These are phyloP conservation scores for Euspilapteryx auroguttella DNA, from an alignment of 2,888 invertebrate species.

Conservation along the genomic window DNA sequence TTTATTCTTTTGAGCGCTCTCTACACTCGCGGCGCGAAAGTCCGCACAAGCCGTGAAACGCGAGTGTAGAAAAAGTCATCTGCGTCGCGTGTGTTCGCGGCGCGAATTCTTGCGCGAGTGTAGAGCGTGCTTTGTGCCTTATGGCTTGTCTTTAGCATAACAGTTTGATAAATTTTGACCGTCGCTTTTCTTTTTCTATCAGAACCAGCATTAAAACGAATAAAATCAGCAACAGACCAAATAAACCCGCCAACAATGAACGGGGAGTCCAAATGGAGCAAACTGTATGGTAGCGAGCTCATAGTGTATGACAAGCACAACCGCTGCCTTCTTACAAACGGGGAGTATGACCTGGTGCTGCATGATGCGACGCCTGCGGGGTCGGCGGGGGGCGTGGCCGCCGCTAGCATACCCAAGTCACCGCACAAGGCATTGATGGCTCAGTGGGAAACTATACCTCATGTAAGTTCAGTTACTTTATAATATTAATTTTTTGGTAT, in stretches of 20 bases:
- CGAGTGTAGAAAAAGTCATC: too few relatives aligned
- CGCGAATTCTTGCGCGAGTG: too few relatives aligned
- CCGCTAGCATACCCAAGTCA: conserved; percentile 36
- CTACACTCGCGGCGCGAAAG: too few relatives aligned
- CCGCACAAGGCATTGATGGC: conserved; percentile 54
- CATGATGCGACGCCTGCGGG: conserved; percentile 78
- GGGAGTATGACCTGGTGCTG: conserved; percentile 87
- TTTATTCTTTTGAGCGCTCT: too few relatives aligned
- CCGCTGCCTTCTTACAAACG: conserved; percentile 82
- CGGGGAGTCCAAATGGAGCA: conserved; percentile 46
- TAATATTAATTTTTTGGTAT: background rate
- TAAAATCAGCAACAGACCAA: conserved; percentile 60
- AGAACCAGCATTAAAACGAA: conserved; percentile 72
- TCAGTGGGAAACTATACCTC: conserved; percentile 64
- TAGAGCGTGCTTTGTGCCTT: too few relatives aligned
- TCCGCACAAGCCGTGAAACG: too few relatives aligned
- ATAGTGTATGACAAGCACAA: conserved; percentile 89
- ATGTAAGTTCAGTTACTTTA: conserved; percentile 29
- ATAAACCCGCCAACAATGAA: conserved; percentile 16
- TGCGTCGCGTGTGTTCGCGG: too few relatives aligned
- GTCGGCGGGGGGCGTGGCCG: too few relatives aligned
- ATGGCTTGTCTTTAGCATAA: too few relatives aligned
- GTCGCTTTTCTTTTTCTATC: too few relatives aligned
- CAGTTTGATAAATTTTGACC: too few relatives aligned
- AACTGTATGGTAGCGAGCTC: conserved; percentile 76